Evolutionary conservation across 1,140 invertebrate species (phyloP).

Genomic region (Myzus persicae): DNA sequence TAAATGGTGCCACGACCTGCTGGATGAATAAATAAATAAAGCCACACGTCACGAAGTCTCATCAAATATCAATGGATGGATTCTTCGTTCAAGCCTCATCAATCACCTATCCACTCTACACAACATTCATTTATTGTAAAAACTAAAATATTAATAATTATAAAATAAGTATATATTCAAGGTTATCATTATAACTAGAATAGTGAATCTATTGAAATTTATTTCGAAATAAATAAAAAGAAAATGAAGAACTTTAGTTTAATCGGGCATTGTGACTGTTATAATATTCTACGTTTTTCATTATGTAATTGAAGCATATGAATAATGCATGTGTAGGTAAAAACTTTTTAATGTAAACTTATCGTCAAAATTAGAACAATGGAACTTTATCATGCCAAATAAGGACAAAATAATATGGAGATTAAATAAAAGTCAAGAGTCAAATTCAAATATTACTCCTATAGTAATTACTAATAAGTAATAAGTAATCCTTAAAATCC

Average conservation of each 20-base stretch:
- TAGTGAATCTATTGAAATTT: background rate
- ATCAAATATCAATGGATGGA: background rate
- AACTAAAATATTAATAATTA: background rate
- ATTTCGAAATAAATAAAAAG: background rate
- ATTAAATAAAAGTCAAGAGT: too few species aligned
- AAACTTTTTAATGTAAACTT: too few species aligned
- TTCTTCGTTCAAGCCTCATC: background rate
- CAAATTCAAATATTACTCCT: too few species aligned
- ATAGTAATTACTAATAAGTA: too few species aligned
- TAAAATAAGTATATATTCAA: background rate
- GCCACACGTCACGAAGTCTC: background rate
- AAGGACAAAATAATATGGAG: too few species aligned
- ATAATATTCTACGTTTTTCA: too few species aligned
- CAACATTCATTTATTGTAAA: background rate
- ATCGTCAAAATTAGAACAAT: too few species aligned
- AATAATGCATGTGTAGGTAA: too few species aligned
- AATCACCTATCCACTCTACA: background rate
- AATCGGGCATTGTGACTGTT: too few species aligned
- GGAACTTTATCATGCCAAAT: too few species aligned
- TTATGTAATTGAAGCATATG: too few species aligned
- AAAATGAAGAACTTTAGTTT: background rate
- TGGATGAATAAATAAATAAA: background rate
- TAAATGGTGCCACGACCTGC: background rate
- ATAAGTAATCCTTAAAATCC: too few species aligned
- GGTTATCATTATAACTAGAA: background rate